Evolutionary conservation across 1,140 invertebrate species (phyloP).

Genomic region (Oncopodura yosiiana): DNA sequence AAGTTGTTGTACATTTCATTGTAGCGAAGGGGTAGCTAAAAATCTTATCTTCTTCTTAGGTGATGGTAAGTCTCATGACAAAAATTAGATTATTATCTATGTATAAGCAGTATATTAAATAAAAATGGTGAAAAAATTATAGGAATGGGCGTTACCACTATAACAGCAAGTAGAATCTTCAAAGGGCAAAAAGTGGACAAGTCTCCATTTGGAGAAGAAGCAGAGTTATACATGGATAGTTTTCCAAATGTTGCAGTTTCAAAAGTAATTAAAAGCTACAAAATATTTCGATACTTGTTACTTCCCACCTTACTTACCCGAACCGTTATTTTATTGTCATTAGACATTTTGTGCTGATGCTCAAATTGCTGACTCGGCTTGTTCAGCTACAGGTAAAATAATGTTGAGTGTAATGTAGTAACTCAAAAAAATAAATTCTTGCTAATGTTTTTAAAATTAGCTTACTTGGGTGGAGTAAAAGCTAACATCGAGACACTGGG

Average conservation of each 20-base stretch:
- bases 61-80: too few relatives aligned
- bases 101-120: too few relatives aligned
- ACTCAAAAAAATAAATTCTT: too few relatives aligned
- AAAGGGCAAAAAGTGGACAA: constrained; percentile 48
- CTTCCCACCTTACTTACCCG: too few relatives aligned
- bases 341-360: constrained; percentile 45
- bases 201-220: constrained; percentile 47
- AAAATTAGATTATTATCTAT: too few relatives aligned
- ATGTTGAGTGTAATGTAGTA: constrained; percentile 42
- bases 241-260: constrained; percentile 57
- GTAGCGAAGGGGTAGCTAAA: constrained; percentile 46
- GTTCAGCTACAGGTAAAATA: constrained; percentile 44
- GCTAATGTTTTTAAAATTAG: too few relatives aligned
- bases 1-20: too few relatives aligned
- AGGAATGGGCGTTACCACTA: constrained; percentile 56
- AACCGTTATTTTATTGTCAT: constrained; percentile 9
- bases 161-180: constrained; percentile 20
- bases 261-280: constrained; percentile 39
- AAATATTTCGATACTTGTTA: too few relatives aligned
- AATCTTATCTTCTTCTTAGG: constrained; percentile 65
- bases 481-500: constrained; percentile 37
- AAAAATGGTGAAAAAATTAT: too few relatives aligned
- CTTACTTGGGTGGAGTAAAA: constrained; percentile 45
- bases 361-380: constrained; percentile 45
- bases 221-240: constrained; percentile 58